Evolutionary conservation across 2,888 invertebrate species (phyloP).

Genomic region (Acrobasis repandana): DNA sequence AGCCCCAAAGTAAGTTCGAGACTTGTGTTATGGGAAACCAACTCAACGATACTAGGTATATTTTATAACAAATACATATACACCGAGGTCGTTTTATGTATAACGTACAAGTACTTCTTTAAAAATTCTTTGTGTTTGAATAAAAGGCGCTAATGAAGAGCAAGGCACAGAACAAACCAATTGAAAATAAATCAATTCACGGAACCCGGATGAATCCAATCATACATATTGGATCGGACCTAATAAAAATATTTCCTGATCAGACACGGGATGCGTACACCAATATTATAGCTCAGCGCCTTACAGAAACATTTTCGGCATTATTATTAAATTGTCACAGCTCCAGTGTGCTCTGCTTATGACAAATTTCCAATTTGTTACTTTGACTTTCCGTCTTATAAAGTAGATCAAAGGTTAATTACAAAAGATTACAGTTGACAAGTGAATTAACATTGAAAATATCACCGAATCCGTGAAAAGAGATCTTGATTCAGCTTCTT

Average conservation of each 20-base stretch:
- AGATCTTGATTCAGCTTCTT: background rate
- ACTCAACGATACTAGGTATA: too few relatives aligned
- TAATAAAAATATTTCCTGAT: conserved; percentile 37
- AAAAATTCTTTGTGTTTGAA: background rate
- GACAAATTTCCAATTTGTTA: conserved; percentile 11
- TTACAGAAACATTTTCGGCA: conserved; percentile 6
- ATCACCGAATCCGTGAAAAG: background rate
- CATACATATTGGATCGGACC: conserved; percentile 34
- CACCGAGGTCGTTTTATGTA: too few relatives aligned
- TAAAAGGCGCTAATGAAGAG: conserved; percentile 32
- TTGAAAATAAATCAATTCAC: conserved; percentile 43
- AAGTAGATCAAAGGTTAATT: conserved; percentile 11
- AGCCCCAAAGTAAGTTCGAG: too few relatives aligned
- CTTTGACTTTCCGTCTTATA: background rate
- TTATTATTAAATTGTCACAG: conserved; percentile 8
- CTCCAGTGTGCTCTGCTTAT: conserved; percentile 1
- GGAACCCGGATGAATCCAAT: conserved; percentile 37
- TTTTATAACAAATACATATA: too few relatives aligned
- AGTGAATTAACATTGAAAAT: conserved; percentile 1
- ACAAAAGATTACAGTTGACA: conserved; percentile 15
- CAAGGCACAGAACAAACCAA: conserved; percentile 36
- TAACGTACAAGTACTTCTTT: too few relatives aligned
- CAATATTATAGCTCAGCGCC: conserved; percentile 16
- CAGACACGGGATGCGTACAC: conserved; percentile 28
- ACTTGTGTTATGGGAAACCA: too few relatives aligned